Conservation (phyloP, 2,888 invertebrate genomes). For the Tetanocera ferruginea region DNA sequence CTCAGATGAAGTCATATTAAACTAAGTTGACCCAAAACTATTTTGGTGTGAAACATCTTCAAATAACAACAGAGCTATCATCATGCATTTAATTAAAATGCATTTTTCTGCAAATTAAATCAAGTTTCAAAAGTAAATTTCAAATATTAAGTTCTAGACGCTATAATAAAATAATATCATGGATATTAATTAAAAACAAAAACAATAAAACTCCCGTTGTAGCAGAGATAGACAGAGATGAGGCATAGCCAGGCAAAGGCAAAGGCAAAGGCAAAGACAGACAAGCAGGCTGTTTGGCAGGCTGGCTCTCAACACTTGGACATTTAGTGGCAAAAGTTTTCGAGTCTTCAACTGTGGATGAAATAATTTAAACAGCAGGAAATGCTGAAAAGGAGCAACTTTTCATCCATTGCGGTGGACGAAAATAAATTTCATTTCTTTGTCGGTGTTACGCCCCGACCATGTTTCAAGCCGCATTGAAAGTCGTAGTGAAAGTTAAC, state of each 20-base stretch:
- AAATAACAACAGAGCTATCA: background rate
- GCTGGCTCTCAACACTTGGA: constrained; percentile 20
- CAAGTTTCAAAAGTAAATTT: background rate
- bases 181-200: constrained; percentile 33
- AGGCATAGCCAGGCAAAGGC: too few relatives aligned
- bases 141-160: background rate
- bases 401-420: constrained; percentile 8
- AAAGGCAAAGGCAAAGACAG: too few relatives aligned
- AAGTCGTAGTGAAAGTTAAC: too few relatives aligned
- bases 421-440: constrained; percentile 4
- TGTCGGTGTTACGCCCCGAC: background rate
- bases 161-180: constrained; percentile 28
- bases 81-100: background rate
- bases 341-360: background rate
- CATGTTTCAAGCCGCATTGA: too few relatives aligned
- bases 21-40: too few relatives aligned
- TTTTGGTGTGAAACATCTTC: too few relatives aligned
- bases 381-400: constrained; percentile 1
- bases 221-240: background rate
- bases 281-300: background rate
- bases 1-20: too few relatives aligned
- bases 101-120: background rate
- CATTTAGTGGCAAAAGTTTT: constrained; percentile 31
- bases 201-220: background rate
- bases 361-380: constrained; percentile 20